Evolutionary conservation across 64 coral and sea anemone species (phyloP).

Genomic region (Catalaphyllia jardinei): DNA sequence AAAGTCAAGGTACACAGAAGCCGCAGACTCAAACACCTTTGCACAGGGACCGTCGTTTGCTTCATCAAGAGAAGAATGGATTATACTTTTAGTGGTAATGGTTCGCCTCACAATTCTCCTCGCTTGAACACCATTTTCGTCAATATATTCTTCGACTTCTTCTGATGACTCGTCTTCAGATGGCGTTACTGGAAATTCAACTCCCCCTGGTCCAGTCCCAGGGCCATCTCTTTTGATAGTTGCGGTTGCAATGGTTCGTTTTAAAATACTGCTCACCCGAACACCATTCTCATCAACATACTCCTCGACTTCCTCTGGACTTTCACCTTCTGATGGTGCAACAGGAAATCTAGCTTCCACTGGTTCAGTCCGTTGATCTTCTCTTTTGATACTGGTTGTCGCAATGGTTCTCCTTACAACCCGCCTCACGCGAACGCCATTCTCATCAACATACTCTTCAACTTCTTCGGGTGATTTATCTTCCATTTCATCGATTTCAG

Average conservation of each 20-base stretch:
- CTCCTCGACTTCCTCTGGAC: conserved; percentile 55
- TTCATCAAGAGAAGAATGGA: too few relatives aligned
- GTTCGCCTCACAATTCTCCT: conserved; percentile 22
- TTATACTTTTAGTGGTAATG: neutral
- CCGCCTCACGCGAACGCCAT: neutral
- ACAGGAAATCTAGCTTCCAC: too few relatives aligned
- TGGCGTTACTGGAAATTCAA: neutral
- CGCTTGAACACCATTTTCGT: conserved; percentile 62
- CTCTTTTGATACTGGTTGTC: conserved; percentile 6
- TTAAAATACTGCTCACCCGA: conserved; percentile 46
- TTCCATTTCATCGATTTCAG: conserved; percentile 16
- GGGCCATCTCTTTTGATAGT: neutral
- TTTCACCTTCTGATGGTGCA: too few relatives aligned
- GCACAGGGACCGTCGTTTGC: neutral
- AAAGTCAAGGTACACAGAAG: neutral
- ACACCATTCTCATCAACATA: conserved; percentile 68
- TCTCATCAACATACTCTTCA: conserved; percentile 48
- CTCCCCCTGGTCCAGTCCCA: neutral
- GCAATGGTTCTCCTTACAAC: neutral
- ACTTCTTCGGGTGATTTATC: neutral
- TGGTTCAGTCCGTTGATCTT: neutral
- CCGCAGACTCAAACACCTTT: conserved; percentile 13
- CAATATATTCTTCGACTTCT: conserved; percentile 66
- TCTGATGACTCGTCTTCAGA: neutral
- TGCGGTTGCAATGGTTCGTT: conserved; percentile 42